Conservation (phyloP, 2,797 vertebrate species). For the Gadopsis bispinosus region DNA sequence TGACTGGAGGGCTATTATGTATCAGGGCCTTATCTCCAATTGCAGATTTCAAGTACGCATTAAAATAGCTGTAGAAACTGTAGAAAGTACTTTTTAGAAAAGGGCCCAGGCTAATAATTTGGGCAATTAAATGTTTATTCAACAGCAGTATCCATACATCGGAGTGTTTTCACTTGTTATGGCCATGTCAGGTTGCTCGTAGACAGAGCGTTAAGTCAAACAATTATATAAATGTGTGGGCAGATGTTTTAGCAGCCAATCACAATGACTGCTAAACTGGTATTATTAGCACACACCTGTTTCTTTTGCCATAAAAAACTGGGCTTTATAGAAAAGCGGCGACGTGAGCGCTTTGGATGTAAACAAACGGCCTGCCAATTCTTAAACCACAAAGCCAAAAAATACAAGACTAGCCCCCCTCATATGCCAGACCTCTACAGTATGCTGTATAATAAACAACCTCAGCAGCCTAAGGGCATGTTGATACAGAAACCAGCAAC, state of each 20-base stretch:
- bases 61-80: constrained; percentile 47
- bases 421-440: constrained; percentile 30
- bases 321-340: not conserved
- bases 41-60: constrained; percentile 53
- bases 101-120: constrained; percentile 13
- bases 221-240: constrained; percentile 8
- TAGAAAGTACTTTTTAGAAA: constrained; percentile 32
- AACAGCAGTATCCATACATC: not conserved
- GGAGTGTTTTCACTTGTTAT: not conserved
- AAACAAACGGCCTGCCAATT: constrained; percentile 57
- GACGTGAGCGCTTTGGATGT: constrained; percentile 28
- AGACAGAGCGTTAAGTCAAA: not conserved
- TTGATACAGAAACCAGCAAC: constrained; percentile 24
- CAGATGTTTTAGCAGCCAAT: constrained; percentile 14
- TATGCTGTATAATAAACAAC: constrained; percentile 43
- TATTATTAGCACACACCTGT: constrained; percentile 11
- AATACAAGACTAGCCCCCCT: constrained; percentile 31
- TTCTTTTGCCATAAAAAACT: constrained; percentile 21
- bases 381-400: constrained; percentile 53
- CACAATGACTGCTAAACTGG: not conserved
- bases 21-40: constrained; percentile 48
- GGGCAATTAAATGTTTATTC: constrained; percentile 36
- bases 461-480: constrained; percentile 28
- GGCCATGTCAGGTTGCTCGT: constrained; percentile 10
- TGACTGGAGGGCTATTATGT: constrained; percentile 52